phyloP scores from a whole-genome alignment of 2,113 vertebrate species.

The Pipra filicauda region DNA sequence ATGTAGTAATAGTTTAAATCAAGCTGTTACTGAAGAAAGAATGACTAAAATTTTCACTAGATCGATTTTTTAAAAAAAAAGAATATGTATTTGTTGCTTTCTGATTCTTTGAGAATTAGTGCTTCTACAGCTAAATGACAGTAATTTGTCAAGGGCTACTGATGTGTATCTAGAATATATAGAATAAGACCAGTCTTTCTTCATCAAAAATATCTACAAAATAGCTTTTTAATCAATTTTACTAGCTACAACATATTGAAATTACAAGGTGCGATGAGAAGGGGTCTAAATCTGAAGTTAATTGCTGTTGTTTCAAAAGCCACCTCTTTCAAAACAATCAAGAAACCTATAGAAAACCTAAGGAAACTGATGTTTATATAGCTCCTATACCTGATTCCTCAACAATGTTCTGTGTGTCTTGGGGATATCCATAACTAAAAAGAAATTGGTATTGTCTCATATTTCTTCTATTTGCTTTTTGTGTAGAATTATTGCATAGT shows the following conservation, averaged over 20 bases:
- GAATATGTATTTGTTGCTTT: neutral
- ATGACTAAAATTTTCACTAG: neutral
- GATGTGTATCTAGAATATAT: neutral
- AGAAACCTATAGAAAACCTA: conserved; percentile 25
- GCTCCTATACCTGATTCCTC: conserved; percentile 49
- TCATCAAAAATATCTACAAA: neutral
- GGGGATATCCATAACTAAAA: conserved; percentile 33
- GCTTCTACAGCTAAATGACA: neutral
- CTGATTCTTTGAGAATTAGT: neutral
- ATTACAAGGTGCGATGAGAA: conserved; percentile 48
- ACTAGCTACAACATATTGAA: conserved; percentile 34
- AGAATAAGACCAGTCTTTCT: neutral
- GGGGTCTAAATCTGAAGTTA: conserved; percentile 41
- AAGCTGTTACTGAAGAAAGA: neutral
- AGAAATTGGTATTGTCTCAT: conserved; percentile 6
- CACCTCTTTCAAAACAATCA: conserved; percentile 42
- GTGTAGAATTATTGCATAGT: neutral
- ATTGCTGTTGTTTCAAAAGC: conserved; percentile 62
- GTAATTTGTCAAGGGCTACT: neutral
- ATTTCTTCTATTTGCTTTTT: conserved; percentile 51
- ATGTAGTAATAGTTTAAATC: neutral
- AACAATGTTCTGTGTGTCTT: conserved; percentile 41
- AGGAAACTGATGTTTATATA: conserved; percentile 57
- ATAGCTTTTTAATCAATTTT: conserved; percentile 15
- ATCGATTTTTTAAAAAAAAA: neutral